phyloP scores from a whole-genome alignment of 2,888 invertebrate genomes.

The Hanleya hanleyi region DNA sequence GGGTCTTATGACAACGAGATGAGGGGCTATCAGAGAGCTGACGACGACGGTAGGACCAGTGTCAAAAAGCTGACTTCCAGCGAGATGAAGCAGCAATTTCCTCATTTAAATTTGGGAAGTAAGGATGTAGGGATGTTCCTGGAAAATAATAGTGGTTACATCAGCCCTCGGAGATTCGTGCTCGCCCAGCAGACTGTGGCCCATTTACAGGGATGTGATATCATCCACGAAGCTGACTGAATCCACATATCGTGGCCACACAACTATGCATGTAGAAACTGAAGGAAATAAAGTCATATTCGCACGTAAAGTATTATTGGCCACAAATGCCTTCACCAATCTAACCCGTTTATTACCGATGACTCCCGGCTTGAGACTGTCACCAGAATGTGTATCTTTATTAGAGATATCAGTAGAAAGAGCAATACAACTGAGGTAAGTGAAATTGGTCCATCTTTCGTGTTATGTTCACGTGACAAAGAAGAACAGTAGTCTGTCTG shows the following conservation, averaged over 20 bases:
- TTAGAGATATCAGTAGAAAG: slow-evolving; percentile 29
- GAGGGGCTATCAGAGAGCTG: slow-evolving; percentile 3
- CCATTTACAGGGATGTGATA: slow-evolving; percentile 35
- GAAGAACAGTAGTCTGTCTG: too few relatives aligned
- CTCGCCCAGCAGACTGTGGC: slow-evolving; percentile 39
- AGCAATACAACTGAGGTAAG: slow-evolving; percentile 32
- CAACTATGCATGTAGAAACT: slow-evolving; percentile 38
- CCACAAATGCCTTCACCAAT: slow-evolving; percentile 44
- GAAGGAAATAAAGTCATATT: slow-evolving; percentile 26
- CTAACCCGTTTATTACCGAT: slow-evolving; percentile 30
- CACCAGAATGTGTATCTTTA: slow-evolving; percentile 34
- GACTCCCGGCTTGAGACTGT: neutral
- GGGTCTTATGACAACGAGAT: slow-evolving; percentile 21
- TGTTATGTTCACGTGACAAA: too few relatives aligned
- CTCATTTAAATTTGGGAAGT: slow-evolving; percentile 31
- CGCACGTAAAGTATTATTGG: slow-evolving; percentile 39
- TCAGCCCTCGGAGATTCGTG: slow-evolving; percentile 44
- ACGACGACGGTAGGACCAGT: neutral
- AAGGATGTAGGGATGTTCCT: slow-evolving; percentile 27
- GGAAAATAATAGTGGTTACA: slow-evolving; percentile 33
- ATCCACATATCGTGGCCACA: too few relatives aligned
- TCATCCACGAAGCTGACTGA: slow-evolving; percentile 45
- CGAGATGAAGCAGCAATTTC: slow-evolving; percentile 22
- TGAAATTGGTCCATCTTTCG: too few relatives aligned
- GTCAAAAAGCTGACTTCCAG: slow-evolving; percentile 5